Evolutionary conservation across 2,888 invertebrate species (phyloP).

Genomic region (Lasius fuliginosus): DNA sequence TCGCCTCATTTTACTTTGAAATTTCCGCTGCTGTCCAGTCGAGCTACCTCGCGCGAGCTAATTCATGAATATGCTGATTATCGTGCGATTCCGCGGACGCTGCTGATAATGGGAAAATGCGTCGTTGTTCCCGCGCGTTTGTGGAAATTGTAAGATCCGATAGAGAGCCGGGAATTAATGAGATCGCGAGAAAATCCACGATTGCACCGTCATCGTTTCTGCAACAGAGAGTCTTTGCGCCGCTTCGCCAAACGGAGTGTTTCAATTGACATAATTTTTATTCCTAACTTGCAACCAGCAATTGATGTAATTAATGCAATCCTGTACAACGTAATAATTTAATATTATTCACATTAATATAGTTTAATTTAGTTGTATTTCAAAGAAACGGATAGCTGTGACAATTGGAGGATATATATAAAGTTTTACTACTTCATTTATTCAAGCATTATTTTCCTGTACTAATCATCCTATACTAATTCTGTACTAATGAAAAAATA

Average conservation of each 20-base stretch:
- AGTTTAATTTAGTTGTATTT: not conserved
- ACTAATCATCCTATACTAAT: not conserved
- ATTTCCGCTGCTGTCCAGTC: slow-evolving; percentile 70
- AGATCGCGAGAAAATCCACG: not conserved
- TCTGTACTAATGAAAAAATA: not conserved
- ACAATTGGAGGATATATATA: not conserved
- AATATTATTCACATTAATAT: not conserved
- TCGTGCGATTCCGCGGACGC: slow-evolving; percentile 59
- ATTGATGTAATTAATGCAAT: not conserved
- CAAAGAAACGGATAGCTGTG: not conserved
- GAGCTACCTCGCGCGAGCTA: slow-evolving; percentile 52
- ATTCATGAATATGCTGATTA: slow-evolving; percentile 81
- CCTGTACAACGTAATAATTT: not conserved
- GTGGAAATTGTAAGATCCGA: slow-evolving; percentile 58
- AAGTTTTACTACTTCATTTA: not conserved
- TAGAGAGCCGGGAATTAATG: slow-evolving; percentile 46
- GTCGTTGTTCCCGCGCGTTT: slow-evolving; percentile 29
- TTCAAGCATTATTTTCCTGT: not conserved
- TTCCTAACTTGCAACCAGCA: not conserved
- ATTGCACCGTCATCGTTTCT: not conserved
- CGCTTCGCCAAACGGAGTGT: not conserved
- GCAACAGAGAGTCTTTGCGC: not conserved
- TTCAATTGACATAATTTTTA: slow-evolving; percentile 1
- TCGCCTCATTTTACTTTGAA: slow-evolving; percentile 76
- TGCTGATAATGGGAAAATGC: slow-evolving; percentile 59